These are phyloP conservation scores for Neosilurus hyrtlii DNA, from an alignment of 2,797 vertebrate genomes.

Conservation along the genomic window DNA sequence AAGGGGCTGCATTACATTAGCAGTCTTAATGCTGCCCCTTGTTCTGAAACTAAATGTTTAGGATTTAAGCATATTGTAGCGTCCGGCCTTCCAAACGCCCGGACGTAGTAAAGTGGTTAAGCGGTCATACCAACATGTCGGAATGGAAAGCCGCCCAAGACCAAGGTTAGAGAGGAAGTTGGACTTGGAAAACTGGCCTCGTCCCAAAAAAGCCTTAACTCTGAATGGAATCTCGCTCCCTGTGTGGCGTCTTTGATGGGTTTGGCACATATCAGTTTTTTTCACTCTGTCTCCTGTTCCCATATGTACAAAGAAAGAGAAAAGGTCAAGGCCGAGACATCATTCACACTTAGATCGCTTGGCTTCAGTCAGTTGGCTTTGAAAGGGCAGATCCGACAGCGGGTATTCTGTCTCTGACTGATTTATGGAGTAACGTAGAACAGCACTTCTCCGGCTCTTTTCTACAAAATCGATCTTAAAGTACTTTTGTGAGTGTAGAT, in stretches of 20 bases:
- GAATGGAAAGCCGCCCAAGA: constrained; percentile 32
- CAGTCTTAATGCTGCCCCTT: constrained; percentile 77
- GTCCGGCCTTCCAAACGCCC: constrained; percentile 49
- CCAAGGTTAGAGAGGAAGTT: constrained; percentile 40
- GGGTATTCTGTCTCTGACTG: constrained; percentile 28
- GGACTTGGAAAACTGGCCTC: constrained; percentile 36
- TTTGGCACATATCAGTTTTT: constrained; percentile 31
- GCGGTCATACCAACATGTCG: constrained; percentile 18
- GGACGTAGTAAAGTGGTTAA: constrained; percentile 42
- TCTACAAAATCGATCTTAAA: constrained; percentile 9
- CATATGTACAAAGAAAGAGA: constrained; percentile 21
- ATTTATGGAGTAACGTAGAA: constrained; percentile 24
- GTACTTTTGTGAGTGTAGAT: constrained; percentile 1
- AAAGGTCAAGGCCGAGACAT: constrained; percentile 39
- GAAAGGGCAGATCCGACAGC: constrained; percentile 39
- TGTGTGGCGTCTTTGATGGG: constrained; percentile 32
- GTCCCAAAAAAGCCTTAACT: constrained; percentile 33
- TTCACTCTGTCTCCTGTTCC: constrained; percentile 13
- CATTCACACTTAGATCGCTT: constrained; percentile 33
- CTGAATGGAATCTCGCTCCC: constrained; percentile 23
- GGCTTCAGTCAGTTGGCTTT: constrained; percentile 31
- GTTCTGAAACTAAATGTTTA: constrained; percentile 77
- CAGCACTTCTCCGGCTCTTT: not conserved
- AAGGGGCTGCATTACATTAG: constrained; percentile 70
- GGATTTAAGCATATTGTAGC: constrained; percentile 65